These are phyloP conservation scores for Pangasius djambal DNA, from an alignment of 2,797 vertebrate genomes.

Conservation along the genomic window DNA sequence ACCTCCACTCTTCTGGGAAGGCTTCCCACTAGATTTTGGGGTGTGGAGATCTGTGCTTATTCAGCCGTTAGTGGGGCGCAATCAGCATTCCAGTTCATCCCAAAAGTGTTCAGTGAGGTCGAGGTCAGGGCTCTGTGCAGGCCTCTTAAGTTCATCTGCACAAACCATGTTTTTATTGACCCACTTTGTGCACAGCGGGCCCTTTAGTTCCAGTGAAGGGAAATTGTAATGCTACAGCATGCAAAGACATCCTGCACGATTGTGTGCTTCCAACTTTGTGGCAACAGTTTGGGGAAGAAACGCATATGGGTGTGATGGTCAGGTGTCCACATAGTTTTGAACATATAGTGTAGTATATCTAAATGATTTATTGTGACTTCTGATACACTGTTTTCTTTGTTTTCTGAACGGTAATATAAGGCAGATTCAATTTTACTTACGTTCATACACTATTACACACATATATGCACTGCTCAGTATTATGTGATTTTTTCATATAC, in stretches of 20 bases:
- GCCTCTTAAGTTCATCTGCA: not conserved
- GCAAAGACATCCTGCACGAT: not conserved
- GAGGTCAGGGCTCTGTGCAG: not conserved
- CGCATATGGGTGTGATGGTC: not conserved
- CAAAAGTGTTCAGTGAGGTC: not conserved
- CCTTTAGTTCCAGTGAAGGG: not conserved
- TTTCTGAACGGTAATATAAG: not conserved
- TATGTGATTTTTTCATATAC: not conserved
- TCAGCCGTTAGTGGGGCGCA: not conserved
- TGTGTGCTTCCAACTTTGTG: not conserved
- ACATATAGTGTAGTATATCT: not conserved
- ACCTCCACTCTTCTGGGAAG: not conserved
- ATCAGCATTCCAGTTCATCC: not conserved
- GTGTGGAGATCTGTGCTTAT: not conserved
- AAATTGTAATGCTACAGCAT: not conserved
- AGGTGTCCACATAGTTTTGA: not conserved
- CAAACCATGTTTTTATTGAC: not conserved
- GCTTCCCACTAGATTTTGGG: not conserved
- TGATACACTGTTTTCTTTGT: not conserved
- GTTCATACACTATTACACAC: not conserved
- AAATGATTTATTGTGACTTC: not conserved
- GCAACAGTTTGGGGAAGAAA: not conserved
- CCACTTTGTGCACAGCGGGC: not conserved
- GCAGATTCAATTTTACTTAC: not conserved
- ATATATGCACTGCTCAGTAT: not conserved